phyloP scores from a whole-genome alignment of 2,888 invertebrate species.

The Merodon equestris region DNA sequence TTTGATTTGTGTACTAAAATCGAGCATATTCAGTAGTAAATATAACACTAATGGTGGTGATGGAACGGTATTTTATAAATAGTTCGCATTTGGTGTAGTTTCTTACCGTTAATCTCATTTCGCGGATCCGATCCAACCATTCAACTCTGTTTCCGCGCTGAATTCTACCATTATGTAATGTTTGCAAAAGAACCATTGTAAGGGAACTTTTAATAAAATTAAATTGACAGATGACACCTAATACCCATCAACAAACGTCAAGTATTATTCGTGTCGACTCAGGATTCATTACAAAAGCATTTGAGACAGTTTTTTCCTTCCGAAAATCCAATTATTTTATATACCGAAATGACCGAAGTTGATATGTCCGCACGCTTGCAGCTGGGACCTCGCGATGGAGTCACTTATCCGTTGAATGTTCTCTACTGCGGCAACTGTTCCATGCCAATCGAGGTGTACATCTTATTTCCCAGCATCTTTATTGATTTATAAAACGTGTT shows the following conservation, averaged over 20 bases:
- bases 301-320: not conserved
- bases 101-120: too few relatives aligned
- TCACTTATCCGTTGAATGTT: constrained; percentile 90
- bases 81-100: too few relatives aligned
- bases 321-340: constrained; percentile 32
- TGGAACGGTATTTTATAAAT: too few relatives aligned
- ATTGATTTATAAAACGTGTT: constrained; percentile 18
- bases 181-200: not conserved
- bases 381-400: constrained; percentile 85
- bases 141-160: too few relatives aligned
- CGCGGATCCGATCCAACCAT: too few relatives aligned
- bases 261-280: constrained; percentile 8
- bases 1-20: too few relatives aligned
- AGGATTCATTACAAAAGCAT: not conserved
- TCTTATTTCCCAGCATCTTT: not conserved
- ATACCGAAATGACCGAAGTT: constrained; percentile 80
- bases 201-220: too few relatives aligned
- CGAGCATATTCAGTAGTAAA: too few relatives aligned
- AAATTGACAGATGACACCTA: constrained; percentile 17
- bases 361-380: constrained; percentile 81
- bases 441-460: constrained; percentile 91
- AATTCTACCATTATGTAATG: too few relatives aligned
- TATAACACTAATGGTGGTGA: too few relatives aligned
- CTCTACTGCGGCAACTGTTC: constrained; percentile 96
- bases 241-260: constrained; percentile 29